Evolutionary conservation across 1,140 invertebrate genomes (phyloP).

Genomic region (Drosophila albomicans): DNA sequence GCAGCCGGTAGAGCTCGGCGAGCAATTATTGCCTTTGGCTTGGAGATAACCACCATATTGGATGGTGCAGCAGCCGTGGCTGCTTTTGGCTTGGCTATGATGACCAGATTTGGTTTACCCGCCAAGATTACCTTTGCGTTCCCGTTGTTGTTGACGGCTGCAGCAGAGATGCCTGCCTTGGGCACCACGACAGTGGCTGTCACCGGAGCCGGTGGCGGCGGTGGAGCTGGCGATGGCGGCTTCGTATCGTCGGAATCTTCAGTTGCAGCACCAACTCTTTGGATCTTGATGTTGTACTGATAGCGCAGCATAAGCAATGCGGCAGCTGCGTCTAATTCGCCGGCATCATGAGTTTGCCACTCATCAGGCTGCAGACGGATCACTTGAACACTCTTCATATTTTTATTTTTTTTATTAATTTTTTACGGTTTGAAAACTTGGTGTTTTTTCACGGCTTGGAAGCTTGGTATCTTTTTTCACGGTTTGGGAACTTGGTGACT

Average conservation of each 20-base stretch:
- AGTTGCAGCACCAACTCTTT: not conserved
- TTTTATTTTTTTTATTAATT: not conserved
- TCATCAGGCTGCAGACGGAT: not conserved
- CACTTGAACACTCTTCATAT: conserved; percentile 22
- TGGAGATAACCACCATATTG: not conserved
- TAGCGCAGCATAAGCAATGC: conserved; percentile 70
- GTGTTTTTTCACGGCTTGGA: not conserved
- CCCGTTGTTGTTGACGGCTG: not conserved
- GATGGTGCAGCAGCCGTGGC: not conserved
- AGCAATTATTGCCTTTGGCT: not conserved
- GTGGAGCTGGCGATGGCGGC: conserved; percentile 15
- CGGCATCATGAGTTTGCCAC: conserved; percentile 20
- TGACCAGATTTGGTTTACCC: not conserved
- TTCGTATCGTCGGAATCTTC: not conserved
- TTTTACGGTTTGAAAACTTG: not conserved
- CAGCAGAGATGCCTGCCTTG: conserved; percentile 22
- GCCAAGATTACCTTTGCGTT: not conserved
- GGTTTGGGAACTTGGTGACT: not conserved
- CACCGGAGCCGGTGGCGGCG: not conserved
- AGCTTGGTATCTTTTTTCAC: not conserved
- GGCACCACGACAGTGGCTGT: not conserved
- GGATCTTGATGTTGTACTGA: conserved; percentile 43
- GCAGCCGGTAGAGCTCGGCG: too few species aligned
- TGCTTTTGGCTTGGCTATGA: not conserved
- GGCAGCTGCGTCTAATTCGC: conserved; percentile 67